Evolutionary conservation across 35 echinoderm and acorn worm species (phyloP), one percentile per base, ranked within the genome.

Genomic region (Apostichopus parvimensis): DNA sequence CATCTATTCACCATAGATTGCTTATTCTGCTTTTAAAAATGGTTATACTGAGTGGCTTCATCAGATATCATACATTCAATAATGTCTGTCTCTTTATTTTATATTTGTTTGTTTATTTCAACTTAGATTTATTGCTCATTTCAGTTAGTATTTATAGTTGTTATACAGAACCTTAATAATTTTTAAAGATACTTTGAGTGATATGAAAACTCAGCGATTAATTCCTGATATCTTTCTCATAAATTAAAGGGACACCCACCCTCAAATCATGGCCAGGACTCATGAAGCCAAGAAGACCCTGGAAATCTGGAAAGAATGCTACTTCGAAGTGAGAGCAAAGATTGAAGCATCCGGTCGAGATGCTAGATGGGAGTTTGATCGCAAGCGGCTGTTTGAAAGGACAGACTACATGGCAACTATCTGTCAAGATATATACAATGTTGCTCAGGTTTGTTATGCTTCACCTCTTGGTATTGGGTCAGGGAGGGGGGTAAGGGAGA

Each of bases 401-500:
- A 99, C 97, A 24, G 97, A 99, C 73, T 99, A 99, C 92, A 99
- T 99, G 97, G 97, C 97, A 26, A 99, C 95, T 15, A 99, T 99
- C 56, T 99, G 97, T 92, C 94, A 99, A 80, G 93, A 99, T 58
- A 99, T 99, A 34, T 94, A 99, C 79, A 93, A 99, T 90, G 90
- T 99, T 14, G 97, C 97, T 71, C 97, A 99, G 95, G 97, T 98
- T 75, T n/a, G 71, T 68, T 5, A 14, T 18, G 18, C 64, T 18
- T 68, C 8, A 5, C 64, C 9, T 68, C 5, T 4, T 14, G 18
- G 64, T 68, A 68, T 45, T 2, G 34, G 8, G 64, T 18, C 11
- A 68, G 12, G 64, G 64, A 68, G 18, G 64, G 8, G 28, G 34
- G 34, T 45, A 45, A 45, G 34, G 58, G 58, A 61, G 12, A 8